Evolutionary conservation across 2,113 vertebrate species (phyloP).

Genomic region (Atractosteus spatula): DNA sequence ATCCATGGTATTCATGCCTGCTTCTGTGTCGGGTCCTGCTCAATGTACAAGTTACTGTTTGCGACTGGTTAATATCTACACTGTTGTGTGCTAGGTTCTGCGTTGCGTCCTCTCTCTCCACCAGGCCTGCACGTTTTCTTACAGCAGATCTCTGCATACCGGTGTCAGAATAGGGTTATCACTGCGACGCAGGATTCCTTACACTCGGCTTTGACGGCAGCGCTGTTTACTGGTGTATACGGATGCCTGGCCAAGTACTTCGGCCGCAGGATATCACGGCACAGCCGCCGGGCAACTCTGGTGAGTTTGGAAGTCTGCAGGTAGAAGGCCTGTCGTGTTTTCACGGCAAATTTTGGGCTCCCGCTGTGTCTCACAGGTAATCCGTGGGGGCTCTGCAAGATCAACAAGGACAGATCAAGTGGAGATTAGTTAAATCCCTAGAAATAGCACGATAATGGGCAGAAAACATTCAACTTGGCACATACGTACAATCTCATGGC

Average conservation of each 20-base stretch:
- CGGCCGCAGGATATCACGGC: slow-evolving; percentile 86
- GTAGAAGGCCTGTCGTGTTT: slow-evolving; percentile 94
- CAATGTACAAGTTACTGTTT: no score
- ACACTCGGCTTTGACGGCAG: slow-evolving; percentile 96
- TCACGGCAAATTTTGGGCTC: slow-evolving; percentile 95
- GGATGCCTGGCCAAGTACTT: slow-evolving; percentile 84
- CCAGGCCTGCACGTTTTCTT: no score
- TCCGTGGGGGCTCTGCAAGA: slow-evolving; percentile 83
- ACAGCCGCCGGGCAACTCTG: slow-evolving; percentile 81
- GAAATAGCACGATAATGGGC: no score
- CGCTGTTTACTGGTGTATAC: slow-evolving; percentile 88
- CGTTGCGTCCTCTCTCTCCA: no score
- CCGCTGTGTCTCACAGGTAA: slow-evolving; percentile 80
- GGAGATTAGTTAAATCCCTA: no score
- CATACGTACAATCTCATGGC: no score
- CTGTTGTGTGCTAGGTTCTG: no score
- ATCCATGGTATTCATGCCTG: no score
- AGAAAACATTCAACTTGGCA: no score
- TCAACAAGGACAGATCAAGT: slow-evolving; percentile 2
- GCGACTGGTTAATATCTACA: no score
- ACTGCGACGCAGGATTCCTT: slow-evolving; percentile 35
- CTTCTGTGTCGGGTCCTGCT: no score
- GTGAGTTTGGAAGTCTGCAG: slow-evolving; percentile 87
- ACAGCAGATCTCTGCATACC: not conserved
- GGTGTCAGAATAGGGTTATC: not conserved